Percentiles rank a stretch among this genome's conserved stretches.
phyloP scores from a whole-genome alignment of 2,888 invertebrate species.

The Dolomedes plantarius region DNA sequence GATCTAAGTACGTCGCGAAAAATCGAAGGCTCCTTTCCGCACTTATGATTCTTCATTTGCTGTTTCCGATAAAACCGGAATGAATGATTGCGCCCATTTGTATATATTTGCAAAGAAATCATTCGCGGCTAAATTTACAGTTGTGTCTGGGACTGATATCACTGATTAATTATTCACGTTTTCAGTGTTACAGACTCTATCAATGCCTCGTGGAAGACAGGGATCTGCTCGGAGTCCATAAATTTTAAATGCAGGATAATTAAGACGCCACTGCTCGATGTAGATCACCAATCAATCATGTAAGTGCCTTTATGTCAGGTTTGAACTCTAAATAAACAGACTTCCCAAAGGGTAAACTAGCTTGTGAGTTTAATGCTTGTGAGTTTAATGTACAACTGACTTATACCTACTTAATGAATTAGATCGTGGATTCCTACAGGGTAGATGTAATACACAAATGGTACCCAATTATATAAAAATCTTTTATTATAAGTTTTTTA shows the following conservation, averaged over 20 bases:
- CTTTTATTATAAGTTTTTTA: too few relatives aligned
- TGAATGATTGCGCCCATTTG: background rate
- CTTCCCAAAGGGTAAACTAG: too few relatives aligned
- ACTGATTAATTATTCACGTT: slow-evolving; percentile 1
- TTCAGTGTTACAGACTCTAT: background rate
- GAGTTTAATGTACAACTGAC: too few relatives aligned
- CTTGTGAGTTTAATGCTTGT: too few relatives aligned
- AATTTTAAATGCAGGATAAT: slow-evolving; percentile 4
- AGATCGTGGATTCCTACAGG: too few relatives aligned
- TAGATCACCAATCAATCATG: background rate
- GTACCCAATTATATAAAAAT: too few relatives aligned
- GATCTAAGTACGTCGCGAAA: background rate
- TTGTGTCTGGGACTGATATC: background rate
- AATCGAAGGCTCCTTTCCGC: background rate
- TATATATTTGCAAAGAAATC: slow-evolving; percentile 14
- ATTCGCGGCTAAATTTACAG: background rate
- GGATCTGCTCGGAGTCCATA: background rate
- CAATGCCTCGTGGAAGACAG: background rate
- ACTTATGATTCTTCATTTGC: background rate
- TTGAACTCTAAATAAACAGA: background rate
- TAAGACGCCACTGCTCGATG: background rate
- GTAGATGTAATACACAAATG: too few relatives aligned
- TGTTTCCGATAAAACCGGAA: background rate
- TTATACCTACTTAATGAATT: too few relatives aligned
- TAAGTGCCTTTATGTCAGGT: background rate